A percentile compares a stretch with the other conserved stretches of the same genome.
Conservation (phyloP, 2,113 vertebrate genomes). For the Sphaerodactylus townsendi region DNA sequence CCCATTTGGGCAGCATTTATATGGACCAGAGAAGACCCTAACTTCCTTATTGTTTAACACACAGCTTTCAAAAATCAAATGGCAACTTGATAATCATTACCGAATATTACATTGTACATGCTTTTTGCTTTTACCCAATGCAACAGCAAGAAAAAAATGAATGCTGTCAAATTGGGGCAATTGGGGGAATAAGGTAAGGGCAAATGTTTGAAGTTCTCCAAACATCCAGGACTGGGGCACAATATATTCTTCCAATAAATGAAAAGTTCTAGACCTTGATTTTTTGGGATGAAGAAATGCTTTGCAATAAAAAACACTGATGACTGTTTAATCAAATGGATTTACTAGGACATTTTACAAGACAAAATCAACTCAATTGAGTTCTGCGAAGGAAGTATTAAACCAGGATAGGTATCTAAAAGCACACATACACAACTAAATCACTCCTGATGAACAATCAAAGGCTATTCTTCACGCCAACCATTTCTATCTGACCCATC, state of each 20-base stretch:
- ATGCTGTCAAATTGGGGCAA: background rate
- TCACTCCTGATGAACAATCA: conserved; percentile 5
- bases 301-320: background rate
- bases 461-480: conserved; percentile 25
- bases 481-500: conserved; percentile 27
- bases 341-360: background rate
- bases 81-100: background rate
- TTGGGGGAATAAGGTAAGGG: background rate
- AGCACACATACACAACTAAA: conserved; percentile 11
- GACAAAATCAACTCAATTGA: background rate
- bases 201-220: background rate
- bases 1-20: background rate
- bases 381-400: background rate
- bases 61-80: background rate
- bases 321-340: background rate
- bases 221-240: background rate
- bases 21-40: background rate
- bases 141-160: background rate
- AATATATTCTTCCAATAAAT: background rate
- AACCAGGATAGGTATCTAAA: background rate
- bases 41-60: background rate
- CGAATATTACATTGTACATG: background rate
- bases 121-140: background rate
- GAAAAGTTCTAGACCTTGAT: background rate
- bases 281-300: background rate